A percentile compares a stretch with the other conserved stretches of the same genome.
Evolutionary conservation across 92 coral and sea anemone genomes (phyloP).

Genomic region (Heliopora coerulea): DNA sequence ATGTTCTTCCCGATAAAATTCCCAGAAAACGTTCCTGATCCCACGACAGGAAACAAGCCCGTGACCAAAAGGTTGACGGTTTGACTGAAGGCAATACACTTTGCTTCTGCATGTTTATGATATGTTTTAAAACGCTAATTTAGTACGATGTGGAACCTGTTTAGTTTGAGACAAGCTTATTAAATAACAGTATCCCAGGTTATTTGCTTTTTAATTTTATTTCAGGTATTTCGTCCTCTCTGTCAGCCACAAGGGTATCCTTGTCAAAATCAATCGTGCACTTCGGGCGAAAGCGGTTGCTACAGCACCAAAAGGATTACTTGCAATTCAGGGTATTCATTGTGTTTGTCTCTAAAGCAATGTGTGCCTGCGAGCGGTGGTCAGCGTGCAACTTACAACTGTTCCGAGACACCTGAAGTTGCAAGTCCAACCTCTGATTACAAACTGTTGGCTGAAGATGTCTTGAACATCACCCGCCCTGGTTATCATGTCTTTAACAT

Average conservation of each 20-base stretch:
- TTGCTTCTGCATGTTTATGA: too few relatives aligned
- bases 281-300: constrained; percentile 45
- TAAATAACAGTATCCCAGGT: too few relatives aligned
- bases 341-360: constrained; percentile 2
- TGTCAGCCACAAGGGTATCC: not conserved
- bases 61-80: too few relatives aligned
- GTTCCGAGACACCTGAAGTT: constrained; percentile 5
- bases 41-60: too few relatives aligned
- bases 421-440: constrained; percentile 62
- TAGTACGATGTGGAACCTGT: too few relatives aligned
- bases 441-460: constrained; percentile 58
- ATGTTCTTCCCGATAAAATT: too few relatives aligned
- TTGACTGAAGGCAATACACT: too few relatives aligned
- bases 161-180: too few relatives aligned
- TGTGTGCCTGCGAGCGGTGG: not conserved
- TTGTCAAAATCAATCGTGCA: constrained; percentile 42
- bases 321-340: constrained; percentile 62
- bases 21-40: too few relatives aligned
- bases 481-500: constrained; percentile 74
- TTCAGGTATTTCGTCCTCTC: constrained; percentile 21
- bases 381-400: constrained; percentile 8
- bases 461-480: constrained; percentile 47
- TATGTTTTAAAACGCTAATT: too few relatives aligned
- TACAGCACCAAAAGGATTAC: constrained; percentile 52
- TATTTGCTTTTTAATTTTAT: not conserved